Evolutionary conservation across 2,888 invertebrate species (phyloP).

Genomic region (Keiferia lycopersicella): DNA sequence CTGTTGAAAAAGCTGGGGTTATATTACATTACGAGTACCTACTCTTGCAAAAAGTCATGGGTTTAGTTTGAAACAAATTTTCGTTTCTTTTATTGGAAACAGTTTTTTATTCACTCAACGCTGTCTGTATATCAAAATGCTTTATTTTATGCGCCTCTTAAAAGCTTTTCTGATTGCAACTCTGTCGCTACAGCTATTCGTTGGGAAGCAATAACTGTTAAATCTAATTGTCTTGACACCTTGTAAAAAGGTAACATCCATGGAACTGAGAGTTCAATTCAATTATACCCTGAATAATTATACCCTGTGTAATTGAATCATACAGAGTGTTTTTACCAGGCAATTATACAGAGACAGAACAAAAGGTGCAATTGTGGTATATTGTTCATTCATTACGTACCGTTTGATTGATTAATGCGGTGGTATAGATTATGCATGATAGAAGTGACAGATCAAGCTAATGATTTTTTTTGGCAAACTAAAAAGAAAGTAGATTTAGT

Average conservation of each 20-base stretch:
- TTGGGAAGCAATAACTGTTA: constrained; percentile 36
- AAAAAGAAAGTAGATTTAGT: no score
- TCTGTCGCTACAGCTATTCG: constrained; percentile 25
- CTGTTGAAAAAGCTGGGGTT: no score
- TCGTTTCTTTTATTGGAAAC: no score
- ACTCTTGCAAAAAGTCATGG: no score
- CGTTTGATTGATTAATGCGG: no score
- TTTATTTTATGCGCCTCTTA: no score
- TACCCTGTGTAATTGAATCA: constrained; percentile 13
- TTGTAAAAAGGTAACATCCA: constrained; percentile 25
- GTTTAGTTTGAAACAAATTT: no score
- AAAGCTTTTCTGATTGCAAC: background rate
- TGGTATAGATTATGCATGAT: background rate
- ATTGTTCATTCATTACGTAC: background rate
- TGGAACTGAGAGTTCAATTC: constrained; percentile 32
- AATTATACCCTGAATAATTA: background rate
- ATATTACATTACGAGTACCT: no score
- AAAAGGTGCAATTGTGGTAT: background rate
- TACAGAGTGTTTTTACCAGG: background rate
- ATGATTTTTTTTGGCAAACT: no score
- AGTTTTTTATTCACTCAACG: no score
- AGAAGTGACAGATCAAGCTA: background rate
- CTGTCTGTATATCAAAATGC: no score
- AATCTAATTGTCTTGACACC: constrained; percentile 32
- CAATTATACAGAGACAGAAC: background rate